These are phyloP conservation scores for Sarcophaga rosellei DNA, from an alignment of 2,888 invertebrate genomes.

Conservation along the genomic window DNA sequence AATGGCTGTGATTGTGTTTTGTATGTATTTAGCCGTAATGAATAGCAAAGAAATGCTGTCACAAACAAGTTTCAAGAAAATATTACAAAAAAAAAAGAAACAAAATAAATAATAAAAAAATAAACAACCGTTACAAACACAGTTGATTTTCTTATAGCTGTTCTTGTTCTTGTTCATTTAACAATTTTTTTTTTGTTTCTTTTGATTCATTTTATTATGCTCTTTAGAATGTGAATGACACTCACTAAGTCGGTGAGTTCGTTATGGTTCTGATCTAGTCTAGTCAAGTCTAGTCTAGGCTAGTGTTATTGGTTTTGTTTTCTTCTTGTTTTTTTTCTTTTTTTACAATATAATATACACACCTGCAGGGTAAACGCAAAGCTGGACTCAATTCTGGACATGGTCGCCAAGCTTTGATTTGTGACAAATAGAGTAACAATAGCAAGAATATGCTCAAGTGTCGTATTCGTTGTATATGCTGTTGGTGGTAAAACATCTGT, in stretches of 20 bases:
- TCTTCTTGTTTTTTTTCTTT: neutral
- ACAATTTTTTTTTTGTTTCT: neutral
- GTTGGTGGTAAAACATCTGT: conserved; percentile 69
- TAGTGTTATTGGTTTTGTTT: neutral
- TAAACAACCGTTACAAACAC: conserved; percentile 47
- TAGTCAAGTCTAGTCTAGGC: neutral
- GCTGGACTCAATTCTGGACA: conserved; percentile 90
- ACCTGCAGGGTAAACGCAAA: conserved; percentile 88
- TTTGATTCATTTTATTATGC: neutral
- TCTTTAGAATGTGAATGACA: neutral
- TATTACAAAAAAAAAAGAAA: neutral
- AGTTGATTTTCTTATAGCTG: conserved; percentile 25
- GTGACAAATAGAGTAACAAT: conserved; percentile 75
- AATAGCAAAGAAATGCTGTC: conserved; percentile 48
- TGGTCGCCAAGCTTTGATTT: conserved; percentile 84
- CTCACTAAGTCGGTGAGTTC: neutral
- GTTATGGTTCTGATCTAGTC: neutral
- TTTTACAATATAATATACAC: conserved; percentile 68
- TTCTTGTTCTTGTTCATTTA: neutral
- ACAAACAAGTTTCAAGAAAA: conserved; percentile 22
- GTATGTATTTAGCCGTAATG: neutral
- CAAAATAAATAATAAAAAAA: neutral
- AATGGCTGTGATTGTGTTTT: neutral
- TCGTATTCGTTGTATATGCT: conserved; percentile 70
- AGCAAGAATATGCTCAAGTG: conserved; percentile 72